phyloP scores from a whole-genome alignment of 1,140 invertebrate genomes.

The Meloidogyne chitwoodi region DNA sequence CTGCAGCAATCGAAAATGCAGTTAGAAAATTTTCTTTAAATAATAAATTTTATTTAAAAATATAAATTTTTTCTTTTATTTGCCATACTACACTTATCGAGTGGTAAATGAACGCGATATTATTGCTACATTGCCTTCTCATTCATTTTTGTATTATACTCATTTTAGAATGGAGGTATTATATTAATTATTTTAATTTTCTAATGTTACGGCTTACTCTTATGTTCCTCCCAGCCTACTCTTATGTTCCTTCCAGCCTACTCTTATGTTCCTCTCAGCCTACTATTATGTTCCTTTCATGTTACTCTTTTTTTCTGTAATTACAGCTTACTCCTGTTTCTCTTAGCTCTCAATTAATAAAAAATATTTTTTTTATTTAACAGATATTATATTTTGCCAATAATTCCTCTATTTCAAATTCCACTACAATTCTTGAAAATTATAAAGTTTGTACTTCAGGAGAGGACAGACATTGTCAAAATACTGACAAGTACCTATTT shows the following conservation, averaged over 20 bases:
- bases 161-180: constrained; percentile 39
- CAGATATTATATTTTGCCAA: not conserved
- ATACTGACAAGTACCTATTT: not conserved
- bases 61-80: not conserved
- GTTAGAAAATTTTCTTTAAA: not conserved
- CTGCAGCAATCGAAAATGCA: constrained; percentile 28
- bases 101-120: constrained; percentile 35
- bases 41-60: not conserved
- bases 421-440: not conserved
- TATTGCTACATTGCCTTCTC: constrained; percentile 39
- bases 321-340: no score
- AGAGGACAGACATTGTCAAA: not conserved
- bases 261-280: not conserved
- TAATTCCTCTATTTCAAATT: not conserved
- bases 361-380: not conserved
- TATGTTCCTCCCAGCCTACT: no score
- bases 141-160: constrained; percentile 31
- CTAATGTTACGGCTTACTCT: not conserved
- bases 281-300: no score
- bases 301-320: no score
- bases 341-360: no score
- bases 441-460: not conserved
- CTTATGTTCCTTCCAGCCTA: no score
- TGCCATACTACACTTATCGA: constrained; percentile 26
- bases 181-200: not conserved